A percentile compares a stretch with the other conserved stretches of the same genome.
Conservation (phyloP, 2,113 vertebrate species). For the Enhydra lutris region DNA sequence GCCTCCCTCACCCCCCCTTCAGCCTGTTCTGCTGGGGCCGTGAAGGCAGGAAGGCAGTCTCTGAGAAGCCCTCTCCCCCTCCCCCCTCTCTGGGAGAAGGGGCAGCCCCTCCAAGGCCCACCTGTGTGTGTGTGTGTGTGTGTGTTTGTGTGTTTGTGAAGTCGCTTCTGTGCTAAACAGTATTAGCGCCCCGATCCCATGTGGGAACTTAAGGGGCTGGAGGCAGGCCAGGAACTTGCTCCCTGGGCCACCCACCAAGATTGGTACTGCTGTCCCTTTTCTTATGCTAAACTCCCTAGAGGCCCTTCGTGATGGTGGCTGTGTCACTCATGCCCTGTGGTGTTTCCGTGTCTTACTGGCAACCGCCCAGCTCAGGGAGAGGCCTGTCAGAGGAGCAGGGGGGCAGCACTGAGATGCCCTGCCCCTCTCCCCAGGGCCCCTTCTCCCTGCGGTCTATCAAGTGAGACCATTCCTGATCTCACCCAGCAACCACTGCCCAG, state of each 20-base stretch:
- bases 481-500: conserved; percentile 59
- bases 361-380: conserved; percentile 71
- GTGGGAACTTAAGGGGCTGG: conserved; percentile 10
- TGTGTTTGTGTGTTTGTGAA: background rate
- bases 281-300: background rate
- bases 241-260: background rate
- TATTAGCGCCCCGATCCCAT: conserved; percentile 54
- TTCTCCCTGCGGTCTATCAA: background rate
- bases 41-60: background rate
- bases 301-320: conserved; percentile 42
- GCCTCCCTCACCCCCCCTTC: background rate
- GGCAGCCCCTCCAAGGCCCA: background rate
- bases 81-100: background rate
- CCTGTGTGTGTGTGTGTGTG: background rate
- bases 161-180: conserved; percentile 63
- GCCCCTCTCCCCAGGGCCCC: background rate
- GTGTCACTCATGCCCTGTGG: conserved; percentile 55
- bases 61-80: background rate
- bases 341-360: conserved; percentile 65
- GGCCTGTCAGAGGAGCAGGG: conserved; percentile 55
- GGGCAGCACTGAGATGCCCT: conserved; percentile 43
- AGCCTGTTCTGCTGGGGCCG: background rate
- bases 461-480: background rate
- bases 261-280: background rate
- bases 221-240: background rate